phyloP scores from a whole-genome alignment of 2,888 invertebrate genomes.

The Furcula furcula region DNA sequence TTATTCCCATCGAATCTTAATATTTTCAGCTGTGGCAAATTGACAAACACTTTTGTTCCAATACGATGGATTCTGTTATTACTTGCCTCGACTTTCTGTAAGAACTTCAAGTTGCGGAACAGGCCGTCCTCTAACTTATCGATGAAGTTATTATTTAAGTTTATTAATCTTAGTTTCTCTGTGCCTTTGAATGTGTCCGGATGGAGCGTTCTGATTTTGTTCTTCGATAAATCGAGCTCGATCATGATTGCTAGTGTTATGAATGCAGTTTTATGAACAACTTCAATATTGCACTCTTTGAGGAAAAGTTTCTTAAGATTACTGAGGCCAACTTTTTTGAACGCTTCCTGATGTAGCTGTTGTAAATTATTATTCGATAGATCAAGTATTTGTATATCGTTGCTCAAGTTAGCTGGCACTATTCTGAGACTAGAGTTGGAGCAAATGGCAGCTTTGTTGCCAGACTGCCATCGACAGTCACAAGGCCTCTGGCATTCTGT shows the following conservation, averaged over 20 bases:
- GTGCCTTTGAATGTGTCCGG: slow-evolving; percentile 88
- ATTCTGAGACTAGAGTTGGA: slow-evolving; percentile 83
- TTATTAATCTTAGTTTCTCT: slow-evolving; percentile 86
- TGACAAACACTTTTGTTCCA: slow-evolving; percentile 86
- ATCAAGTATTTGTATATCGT: slow-evolving; percentile 87
- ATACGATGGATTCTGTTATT: slow-evolving; percentile 88
- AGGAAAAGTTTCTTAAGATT: slow-evolving; percentile 92
- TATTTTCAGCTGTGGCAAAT: slow-evolving; percentile 85
- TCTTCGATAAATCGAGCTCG: slow-evolving; percentile 91
- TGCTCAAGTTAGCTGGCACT: slow-evolving; percentile 88
- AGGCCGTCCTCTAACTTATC: slow-evolving; percentile 87
- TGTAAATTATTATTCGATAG: slow-evolving; percentile 86
- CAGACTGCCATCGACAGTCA: slow-evolving; percentile 93
- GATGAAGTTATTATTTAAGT: slow-evolving; percentile 89
- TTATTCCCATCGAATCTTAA: slow-evolving; percentile 90
- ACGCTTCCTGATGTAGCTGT: slow-evolving; percentile 85
- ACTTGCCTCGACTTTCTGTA: slow-evolving; percentile 90
- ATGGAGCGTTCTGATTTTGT: slow-evolving; percentile 85
- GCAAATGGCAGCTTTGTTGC: slow-evolving; percentile 93
- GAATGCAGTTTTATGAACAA: slow-evolving; percentile 88
- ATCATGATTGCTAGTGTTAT: slow-evolving; percentile 88
- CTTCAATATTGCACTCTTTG: slow-evolving; percentile 87
- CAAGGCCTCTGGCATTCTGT: slow-evolving; percentile 86
- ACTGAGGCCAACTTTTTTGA: slow-evolving; percentile 85
- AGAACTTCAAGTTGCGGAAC: slow-evolving; percentile 87